Evolutionary conservation across 2,797 vertebrate species (phyloP).

Genomic region (Australoheros facetus): DNA sequence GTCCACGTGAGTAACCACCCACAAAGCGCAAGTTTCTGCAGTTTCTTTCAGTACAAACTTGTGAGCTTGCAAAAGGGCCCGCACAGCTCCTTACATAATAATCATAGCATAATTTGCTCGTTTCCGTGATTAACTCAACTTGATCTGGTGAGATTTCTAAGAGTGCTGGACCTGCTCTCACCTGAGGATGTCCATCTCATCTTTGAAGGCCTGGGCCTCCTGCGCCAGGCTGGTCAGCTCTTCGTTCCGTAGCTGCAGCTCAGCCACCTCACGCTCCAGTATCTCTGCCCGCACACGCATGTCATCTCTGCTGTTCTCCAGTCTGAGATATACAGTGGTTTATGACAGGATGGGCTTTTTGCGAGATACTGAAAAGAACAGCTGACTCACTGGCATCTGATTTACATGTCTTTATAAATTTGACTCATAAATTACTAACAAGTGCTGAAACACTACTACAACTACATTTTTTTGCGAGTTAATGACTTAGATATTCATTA

Average conservation of each 20-base stretch:
- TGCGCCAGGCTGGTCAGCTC: conserved; percentile 89
- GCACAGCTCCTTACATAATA: not conserved
- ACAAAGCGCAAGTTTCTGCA: conserved; percentile 3
- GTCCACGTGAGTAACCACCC: conserved; percentile 15
- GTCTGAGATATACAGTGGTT: conserved; percentile 64
- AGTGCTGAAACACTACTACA: not conserved
- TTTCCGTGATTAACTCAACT: not conserved
- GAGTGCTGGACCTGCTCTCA: conserved; percentile 30
- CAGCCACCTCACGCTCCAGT: conserved; percentile 82
- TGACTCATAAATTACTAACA: not conserved
- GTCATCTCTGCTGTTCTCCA: conserved; percentile 88
- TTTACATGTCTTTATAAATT: not conserved
- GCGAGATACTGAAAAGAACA: not conserved
- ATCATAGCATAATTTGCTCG: not conserved
- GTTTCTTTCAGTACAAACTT: conserved; percentile 8
- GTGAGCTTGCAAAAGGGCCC: not conserved
- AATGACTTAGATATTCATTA: not conserved
- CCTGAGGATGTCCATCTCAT: conserved; percentile 94
- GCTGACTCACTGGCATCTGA: not conserved
- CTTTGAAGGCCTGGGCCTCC: conserved; percentile 88
- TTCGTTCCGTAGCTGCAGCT: conserved; percentile 87
- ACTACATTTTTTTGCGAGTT: not conserved
- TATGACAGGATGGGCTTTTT: conserved; percentile 1
- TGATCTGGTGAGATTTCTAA: not conserved
- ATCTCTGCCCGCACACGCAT: conserved; percentile 75